A percentile compares a stretch with the other conserved stretches of the same genome.
Evolutionary conservation across 2,888 invertebrate genomes (phyloP).

Genomic region (Aphrophora alni): DNA sequence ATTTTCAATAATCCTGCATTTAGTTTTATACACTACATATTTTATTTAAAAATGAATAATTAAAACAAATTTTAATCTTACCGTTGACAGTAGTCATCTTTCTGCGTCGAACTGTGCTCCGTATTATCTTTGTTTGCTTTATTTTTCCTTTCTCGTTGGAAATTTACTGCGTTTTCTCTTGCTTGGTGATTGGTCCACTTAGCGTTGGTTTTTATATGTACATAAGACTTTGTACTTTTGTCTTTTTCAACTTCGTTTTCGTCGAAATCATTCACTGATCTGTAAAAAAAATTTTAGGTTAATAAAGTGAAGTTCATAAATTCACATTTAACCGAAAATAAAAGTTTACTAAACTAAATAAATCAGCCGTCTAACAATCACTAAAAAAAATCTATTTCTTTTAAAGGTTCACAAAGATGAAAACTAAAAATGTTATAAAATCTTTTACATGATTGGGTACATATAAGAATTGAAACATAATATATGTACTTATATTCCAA

Average conservation of each 20-base stretch:
- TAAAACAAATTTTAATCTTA: slow-evolving; percentile 50
- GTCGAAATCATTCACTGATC: slow-evolving; percentile 61
- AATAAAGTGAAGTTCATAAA: neutral
- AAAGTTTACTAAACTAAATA: too few relatives aligned
- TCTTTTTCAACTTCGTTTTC: slow-evolving; percentile 60
- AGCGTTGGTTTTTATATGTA: slow-evolving; percentile 57
- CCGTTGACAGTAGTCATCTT: slow-evolving; percentile 62
- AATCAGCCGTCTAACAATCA: neutral
- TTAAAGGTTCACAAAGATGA: too few relatives aligned
- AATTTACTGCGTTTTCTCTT: slow-evolving; percentile 60
- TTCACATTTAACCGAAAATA: neutral
- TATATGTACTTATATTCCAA: too few relatives aligned
- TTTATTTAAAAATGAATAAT: too few relatives aligned
- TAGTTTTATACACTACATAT: too few relatives aligned
- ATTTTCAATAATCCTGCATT: too few relatives aligned
- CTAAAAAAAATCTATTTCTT: neutral
- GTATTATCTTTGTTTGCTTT: slow-evolving; percentile 57
- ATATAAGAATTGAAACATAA: too few relatives aligned
- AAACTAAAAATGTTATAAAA: too few relatives aligned
- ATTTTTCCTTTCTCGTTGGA: slow-evolving; percentile 61
- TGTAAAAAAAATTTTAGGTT: slow-evolving; percentile 46
- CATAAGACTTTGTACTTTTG: slow-evolving; percentile 45
- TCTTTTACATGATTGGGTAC: too few relatives aligned
- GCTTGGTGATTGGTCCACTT: slow-evolving; percentile 59
- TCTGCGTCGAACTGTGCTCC: slow-evolving; percentile 53